Evolutionary conservation across 2,113 vertebrate genomes (phyloP).

Genomic region (Cacatua alba): DNA sequence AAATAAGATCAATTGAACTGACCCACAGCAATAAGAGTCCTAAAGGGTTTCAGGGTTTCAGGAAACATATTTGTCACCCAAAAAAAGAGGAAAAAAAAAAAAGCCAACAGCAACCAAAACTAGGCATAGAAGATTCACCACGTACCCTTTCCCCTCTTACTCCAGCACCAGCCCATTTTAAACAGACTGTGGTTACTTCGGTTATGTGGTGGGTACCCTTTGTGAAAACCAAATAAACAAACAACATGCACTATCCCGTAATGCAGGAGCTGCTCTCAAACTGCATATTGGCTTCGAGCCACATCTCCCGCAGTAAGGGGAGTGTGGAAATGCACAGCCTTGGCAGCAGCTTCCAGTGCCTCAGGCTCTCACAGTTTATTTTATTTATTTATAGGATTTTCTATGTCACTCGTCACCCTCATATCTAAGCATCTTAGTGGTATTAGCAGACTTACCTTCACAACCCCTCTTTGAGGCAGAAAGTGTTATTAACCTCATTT

Average conservation of each 20-base stretch:
- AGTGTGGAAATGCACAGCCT: slow-evolving; percentile 66
- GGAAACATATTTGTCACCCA: not conserved
- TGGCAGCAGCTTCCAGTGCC: slow-evolving; percentile 66
- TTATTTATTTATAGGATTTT: slow-evolving; percentile 70
- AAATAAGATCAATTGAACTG: not conserved
- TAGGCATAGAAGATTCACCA: not conserved
- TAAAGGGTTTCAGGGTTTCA: not conserved
- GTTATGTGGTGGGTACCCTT: slow-evolving; percentile 16
- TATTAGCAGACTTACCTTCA: slow-evolving; percentile 45
- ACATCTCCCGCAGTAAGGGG: slow-evolving; percentile 53
- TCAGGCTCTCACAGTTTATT: slow-evolving; percentile 71
- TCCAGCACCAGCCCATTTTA: not conserved
- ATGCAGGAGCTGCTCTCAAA: slow-evolving; percentile 46
- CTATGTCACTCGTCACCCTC: slow-evolving; percentile 24
- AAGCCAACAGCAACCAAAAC: not conserved
- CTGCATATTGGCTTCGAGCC: slow-evolving; percentile 51
- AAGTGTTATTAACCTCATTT: slow-evolving; percentile 1
- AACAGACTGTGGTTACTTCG: not conserved
- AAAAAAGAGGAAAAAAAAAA: not conserved
- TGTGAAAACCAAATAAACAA: slow-evolving; percentile 54
- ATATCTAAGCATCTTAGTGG: slow-evolving; percentile 55
- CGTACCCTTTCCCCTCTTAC: not conserved
- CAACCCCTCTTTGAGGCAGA: not conserved
- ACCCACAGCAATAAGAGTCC: not conserved
- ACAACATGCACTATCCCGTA: not conserved